Evolutionary conservation across 2,888 invertebrate genomes (phyloP), one percentile per base, ranked within the genome.

Genomic region (Panzeria rudis): DNA sequence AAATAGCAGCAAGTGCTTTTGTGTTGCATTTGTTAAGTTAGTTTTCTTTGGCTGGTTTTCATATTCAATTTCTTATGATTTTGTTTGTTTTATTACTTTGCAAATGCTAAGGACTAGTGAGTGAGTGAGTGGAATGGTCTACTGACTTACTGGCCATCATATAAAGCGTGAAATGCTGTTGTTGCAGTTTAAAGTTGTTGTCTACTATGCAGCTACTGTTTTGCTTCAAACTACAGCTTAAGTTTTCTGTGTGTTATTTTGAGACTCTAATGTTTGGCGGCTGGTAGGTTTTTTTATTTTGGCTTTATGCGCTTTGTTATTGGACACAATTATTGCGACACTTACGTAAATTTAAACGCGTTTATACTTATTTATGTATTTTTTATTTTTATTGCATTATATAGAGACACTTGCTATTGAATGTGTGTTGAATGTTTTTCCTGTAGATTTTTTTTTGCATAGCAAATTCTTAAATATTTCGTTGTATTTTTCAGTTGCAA

Each of bases 281-380:
- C 17, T 25, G 25, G 17, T 52, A 13, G n/a, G n/a, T 52, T 11
- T 17, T 23, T 50, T 44, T 32, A 23, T 5, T 20, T 38, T 54
- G 25, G 13, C 44, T 54, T 23, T n/a, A 25, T 20, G 41, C 38
- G 11, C 8, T 71, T 52, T 38, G 52, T 41, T 76, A 73, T 79
- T 79, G 79, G 8, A 17, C 54, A 50, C 54, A 59, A 71, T 78
- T 71, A 84, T 85, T 85, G 85, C 85, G 82, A 82, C 85, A 85
- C 64, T 85, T 81, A 25, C 41, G 44, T 44, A 25, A n/a, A 47
- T 77, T 77, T 50, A 68, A 80, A 68, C 77, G 47, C 61, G 76
- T 71, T 76, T 73, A 35, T 61, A 29, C 25, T 29, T 73, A 50
- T 54, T 54, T 41, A 1, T 6, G 29, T 20, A 41, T 54, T 7